Evolutionary conservation across 1,140 invertebrate species (phyloP), one percentile per base, ranked within the genome.

Genomic region (Drosophila murphyi): DNA sequence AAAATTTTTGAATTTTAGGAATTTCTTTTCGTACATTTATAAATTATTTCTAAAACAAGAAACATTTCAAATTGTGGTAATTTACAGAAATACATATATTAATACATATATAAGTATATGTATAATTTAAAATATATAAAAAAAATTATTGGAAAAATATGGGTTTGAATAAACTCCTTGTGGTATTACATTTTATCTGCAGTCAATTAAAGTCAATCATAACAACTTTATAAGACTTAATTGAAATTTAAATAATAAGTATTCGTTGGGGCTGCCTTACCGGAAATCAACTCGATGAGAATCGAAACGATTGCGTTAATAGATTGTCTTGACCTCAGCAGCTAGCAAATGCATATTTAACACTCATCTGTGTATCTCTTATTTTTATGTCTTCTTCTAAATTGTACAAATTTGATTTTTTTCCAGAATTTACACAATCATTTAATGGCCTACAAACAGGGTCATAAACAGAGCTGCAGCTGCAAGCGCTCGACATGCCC

Each of bases 391-490:
- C 62, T 82, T 82, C 68, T 71, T 80, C 28, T 64, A 72, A 60
- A 62, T 29, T 62, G 61, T 68, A 62, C 3, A 50, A 82, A 48
- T 85, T 76, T 76, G 77, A 85, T 75, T 79, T 77, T 80, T 76
- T 69, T 82, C 54, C 59, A 78, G 80, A 89, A 88, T 62, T 87
- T 89, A 78, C 85, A 89, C 83, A 88, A 88, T 83, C 71, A 20
- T 80, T 88, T 83, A 89, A 88, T 88, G 82, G 69, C 68, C 70
- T 54, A 62, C 76, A 76, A 64, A 64, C 68, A 74, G 74, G 61
- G 73, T 10, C 70, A 80, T 83, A 88, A 88, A 48, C 57, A 68
- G 59, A 77, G 77, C 73, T 76, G 80, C 80, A 55, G 70, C 50
- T 57, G 56, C 56, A 34, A 50, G 10, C 55, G 48, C 7, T 50